Evolutionary conservation across 1,140 invertebrate genomes (phyloP), one percentile per base, ranked within the genome.

Genomic region (Eumaeus atala): DNA sequence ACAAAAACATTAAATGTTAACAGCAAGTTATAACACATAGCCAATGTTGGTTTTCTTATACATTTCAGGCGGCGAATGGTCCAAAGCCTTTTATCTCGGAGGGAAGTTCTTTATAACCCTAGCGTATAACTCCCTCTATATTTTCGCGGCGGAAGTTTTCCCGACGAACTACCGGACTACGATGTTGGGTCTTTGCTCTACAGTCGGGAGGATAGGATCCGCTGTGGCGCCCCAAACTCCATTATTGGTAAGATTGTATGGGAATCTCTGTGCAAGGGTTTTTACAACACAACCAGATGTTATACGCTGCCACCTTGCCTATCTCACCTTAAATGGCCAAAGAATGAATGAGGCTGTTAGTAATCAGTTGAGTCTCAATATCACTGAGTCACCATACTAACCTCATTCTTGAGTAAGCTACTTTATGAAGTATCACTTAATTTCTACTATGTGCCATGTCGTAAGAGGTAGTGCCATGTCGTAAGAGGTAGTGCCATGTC

Each of bases 141-240:
- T 93, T 44, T 92, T 91, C 59, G 92, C 92, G 0, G 89, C 91
- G 4, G 92, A 93, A 77, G 89, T 93, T 60, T 93, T 92, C 66
- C 92, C 92, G 0, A 93, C 92, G 0, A 90, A 90, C 64, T 88
- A 92, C 37, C 87, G 92, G 12, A 91, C 92, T 12, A 90, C 91
- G 11, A 69, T 92, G 14, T 72, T 93, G 1, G 90, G 91, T 0
- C 84, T 91, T 51, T 92, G 92, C 66, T 92, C 92, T n/a, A 92
- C 92, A 75, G 84, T 92, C 48, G 92, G 92, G 6, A 87, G 93
- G 49, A 87, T 93, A 56, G 91, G 92, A 2, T 92, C 92, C 11
- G 91, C 92, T 77, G 66, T 93, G 42, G 91, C 92, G 18, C 91
- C 92, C 61, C 89, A 92, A 85, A 90, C 92, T 18, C 89, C 90